Evolutionary conservation across 2,113 vertebrate genomes (phyloP).

Genomic region (Oryzias curvinotus): DNA sequence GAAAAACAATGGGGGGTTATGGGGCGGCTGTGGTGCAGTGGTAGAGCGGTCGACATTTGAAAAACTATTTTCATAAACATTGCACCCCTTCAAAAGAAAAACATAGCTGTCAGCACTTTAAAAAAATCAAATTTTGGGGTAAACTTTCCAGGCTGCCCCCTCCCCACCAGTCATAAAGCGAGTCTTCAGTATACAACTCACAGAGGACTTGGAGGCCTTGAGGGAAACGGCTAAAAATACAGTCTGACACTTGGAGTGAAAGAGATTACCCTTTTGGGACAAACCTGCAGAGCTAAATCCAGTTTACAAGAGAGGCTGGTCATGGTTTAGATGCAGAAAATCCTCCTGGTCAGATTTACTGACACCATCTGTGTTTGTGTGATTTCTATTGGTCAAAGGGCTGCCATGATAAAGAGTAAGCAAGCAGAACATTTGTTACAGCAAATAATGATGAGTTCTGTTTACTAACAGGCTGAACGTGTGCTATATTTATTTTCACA

Average conservation of each 20-base stretch:
- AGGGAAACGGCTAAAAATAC: slow-evolving; percentile 40
- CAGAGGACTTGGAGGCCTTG: slow-evolving; percentile 13
- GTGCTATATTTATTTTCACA: no score
- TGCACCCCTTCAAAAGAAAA: no score
- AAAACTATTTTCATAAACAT: no score
- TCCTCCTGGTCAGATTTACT: background rate
- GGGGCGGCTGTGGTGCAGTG: no score
- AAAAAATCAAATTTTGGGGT: background rate
- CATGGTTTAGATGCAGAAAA: background rate
- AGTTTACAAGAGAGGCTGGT: slow-evolving; percentile 13
- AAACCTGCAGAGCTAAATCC: slow-evolving; percentile 10
- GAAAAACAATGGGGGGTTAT: no score
- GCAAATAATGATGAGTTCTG: no score
- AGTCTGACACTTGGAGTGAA: slow-evolving; percentile 25
- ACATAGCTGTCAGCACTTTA: background rate
- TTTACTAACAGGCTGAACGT: no score
- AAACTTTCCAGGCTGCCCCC: background rate
- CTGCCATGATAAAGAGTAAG: no score
- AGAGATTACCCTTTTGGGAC: slow-evolving; percentile 27
- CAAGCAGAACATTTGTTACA: no score
- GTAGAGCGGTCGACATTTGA: no score
- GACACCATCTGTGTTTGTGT: background rate
- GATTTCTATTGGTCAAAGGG: no score
- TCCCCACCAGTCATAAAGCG: background rate
- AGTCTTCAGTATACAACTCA: slow-evolving; percentile 1